A percentile compares a stretch with the other conserved stretches of the same genome.
Evolutionary conservation across 1,140 invertebrate genomes (phyloP).

Genomic region (Neuroterus valhalla): DNA sequence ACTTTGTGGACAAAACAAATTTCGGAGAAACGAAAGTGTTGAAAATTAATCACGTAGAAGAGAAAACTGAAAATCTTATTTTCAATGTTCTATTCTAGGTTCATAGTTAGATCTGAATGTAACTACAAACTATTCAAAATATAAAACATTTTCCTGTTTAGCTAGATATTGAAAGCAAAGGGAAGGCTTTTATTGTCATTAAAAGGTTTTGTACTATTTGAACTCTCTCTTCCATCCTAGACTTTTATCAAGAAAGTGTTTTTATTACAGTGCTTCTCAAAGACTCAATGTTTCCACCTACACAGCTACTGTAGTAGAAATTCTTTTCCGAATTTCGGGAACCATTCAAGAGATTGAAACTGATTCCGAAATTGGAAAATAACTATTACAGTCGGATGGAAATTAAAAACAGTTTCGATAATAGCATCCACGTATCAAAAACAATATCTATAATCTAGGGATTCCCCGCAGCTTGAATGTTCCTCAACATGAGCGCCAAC

Average conservation of each 20-base stretch:
- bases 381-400: no score
- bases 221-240: conserved; percentile 16
- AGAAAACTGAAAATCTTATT: no score
- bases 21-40: neutral
- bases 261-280: neutral
- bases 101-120: no score
- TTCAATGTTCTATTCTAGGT: no score
- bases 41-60: neutral
- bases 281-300: neutral
- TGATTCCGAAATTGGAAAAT: no score
- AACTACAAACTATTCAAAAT: neutral
- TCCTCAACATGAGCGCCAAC: no score
- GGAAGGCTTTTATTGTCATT: conserved; percentile 26
- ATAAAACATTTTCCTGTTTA: neutral
- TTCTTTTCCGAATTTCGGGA: neutral
- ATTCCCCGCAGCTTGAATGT: no score
- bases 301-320: neutral
- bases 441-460: no score
- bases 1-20: neutral
- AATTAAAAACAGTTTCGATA: no score
- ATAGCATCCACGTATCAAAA: no score
- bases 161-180: conserved; percentile 18
- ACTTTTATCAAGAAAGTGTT: neutral
- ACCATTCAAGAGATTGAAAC: no score
- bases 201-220: conserved; percentile 16